Evolutionary conservation across 2,888 invertebrate genomes (phyloP).

Genomic region (Liopterus haemorrhoidalis): DNA sequence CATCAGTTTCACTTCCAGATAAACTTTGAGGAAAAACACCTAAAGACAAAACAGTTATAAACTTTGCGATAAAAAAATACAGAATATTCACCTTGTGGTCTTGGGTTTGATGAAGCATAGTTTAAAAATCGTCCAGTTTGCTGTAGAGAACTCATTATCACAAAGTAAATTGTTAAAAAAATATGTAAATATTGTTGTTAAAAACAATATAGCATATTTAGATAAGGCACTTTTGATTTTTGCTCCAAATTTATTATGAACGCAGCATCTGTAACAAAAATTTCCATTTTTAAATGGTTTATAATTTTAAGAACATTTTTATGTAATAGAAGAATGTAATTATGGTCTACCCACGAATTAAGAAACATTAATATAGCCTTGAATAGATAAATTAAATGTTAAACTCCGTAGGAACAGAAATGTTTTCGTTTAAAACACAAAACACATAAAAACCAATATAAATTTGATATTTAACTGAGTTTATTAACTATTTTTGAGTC

Average conservation of each 20-base stretch:
- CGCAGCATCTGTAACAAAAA: not conserved
- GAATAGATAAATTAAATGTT: too few relatives aligned
- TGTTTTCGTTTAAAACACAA: too few relatives aligned
- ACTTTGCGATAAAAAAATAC: slow-evolving; percentile 2
- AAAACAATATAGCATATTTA: slow-evolving; percentile 23
- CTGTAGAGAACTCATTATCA: slow-evolving; percentile 36
- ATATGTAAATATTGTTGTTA: slow-evolving; percentile 18
- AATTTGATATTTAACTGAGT: too few relatives aligned
- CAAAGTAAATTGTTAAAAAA: slow-evolving; percentile 6
- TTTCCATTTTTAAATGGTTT: too few relatives aligned
- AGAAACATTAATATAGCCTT: too few relatives aligned
- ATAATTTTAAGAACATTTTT: too few relatives aligned
- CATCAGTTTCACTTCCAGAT: slow-evolving; percentile 84
- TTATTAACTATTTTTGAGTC: too few relatives aligned
- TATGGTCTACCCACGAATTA: too few relatives aligned
- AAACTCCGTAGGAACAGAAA: too few relatives aligned
- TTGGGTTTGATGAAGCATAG: slow-evolving; percentile 14
- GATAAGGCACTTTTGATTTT: not conserved
- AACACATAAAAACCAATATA: too few relatives aligned
- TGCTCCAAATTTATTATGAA: slow-evolving; percentile 22
- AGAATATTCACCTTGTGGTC: slow-evolving; percentile 19
- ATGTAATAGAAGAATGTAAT: too few relatives aligned
- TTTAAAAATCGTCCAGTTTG: slow-evolving; percentile 31
- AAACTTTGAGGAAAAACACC: slow-evolving; percentile 67
- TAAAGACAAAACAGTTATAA: slow-evolving; percentile 13